These are phyloP conservation scores for Panthera tigris DNA, from an alignment of 2,113 vertebrate genomes.

Conservation along the genomic window DNA sequence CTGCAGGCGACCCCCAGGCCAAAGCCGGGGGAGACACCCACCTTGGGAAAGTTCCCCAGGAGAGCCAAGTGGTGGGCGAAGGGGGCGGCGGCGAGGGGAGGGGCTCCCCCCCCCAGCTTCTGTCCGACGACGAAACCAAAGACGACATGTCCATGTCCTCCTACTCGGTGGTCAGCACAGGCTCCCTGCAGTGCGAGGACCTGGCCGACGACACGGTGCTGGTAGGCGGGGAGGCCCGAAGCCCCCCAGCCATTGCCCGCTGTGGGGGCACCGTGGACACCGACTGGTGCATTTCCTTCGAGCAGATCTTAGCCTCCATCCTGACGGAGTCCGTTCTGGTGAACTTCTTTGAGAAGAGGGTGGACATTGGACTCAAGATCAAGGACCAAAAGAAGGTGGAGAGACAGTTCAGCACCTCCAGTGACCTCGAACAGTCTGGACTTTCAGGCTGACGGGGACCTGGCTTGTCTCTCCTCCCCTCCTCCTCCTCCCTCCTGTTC, in stretches of 20 bases:
- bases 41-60: conserved; percentile 74
- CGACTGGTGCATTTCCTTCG: conserved; percentile 97
- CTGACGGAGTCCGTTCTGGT: conserved; percentile 95
- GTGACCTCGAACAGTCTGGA: conserved; percentile 90
- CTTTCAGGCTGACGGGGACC: conserved; percentile 63
- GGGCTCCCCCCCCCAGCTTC: conserved; percentile 82
- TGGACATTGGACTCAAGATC: conserved; percentile 90
- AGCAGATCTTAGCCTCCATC: conserved; percentile 97
- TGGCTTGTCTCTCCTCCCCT: not conserved
- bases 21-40: conserved; percentile 67
- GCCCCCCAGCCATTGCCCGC: conserved; percentile 72
- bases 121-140: conserved; percentile 91
- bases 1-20: conserved; percentile 63
- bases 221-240: conserved; percentile 85
- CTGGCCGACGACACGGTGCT: conserved; percentile 92
- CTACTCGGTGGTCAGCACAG: conserved; percentile 93
- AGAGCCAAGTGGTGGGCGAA: conserved; percentile 79
- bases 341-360: conserved; percentile 95
- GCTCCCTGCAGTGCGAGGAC: conserved; percentile 94
- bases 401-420: conserved; percentile 93
- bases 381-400: conserved; percentile 92
- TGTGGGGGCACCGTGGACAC: conserved; percentile 88
- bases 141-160: conserved; percentile 96
- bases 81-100: conserved; percentile 74
- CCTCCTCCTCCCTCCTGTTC: not conserved